Base-by-base conservation (phyloP, 1,140 invertebrate genomes). In the Gonatopus flavifemur region DNA sequence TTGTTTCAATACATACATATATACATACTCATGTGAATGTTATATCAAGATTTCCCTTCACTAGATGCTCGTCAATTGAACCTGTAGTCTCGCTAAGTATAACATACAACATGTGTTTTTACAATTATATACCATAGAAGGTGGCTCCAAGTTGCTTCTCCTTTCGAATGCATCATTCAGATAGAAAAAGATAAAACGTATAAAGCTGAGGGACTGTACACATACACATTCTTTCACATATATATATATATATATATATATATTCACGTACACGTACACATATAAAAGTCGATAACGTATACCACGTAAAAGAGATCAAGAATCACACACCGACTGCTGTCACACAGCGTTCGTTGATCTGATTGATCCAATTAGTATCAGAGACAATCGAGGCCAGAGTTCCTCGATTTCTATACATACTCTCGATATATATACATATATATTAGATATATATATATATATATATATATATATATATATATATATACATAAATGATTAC, bases 11-110 rank as follows among this genome's bases (percentile, higher is more conserved):
- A 28, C 12, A 28, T 6, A 28, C 6, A 6, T 6, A 28, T 28
- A 7, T 28, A 12, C 6, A 6, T 6, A 6, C 12, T 12, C 6
- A 33, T 49, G 49, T 46, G 41, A 40, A 41, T 13, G 6, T 3
- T 3, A 24, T 20, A 46, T 52, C 28, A 47, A 38, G 30, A 52
- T 19, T 44, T 45, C 52, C 49, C 53, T 55, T 52, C 37, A 41
- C 42, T 25, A 21, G 15, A 13, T 31, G n/a, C n/a, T n/a, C 35
- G 46, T 55, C 44, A 55, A 55, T 55, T 36, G 25, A 41, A n/a
- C n/a, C n/a, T n/a, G n/a, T n/a, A n/a, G n/a, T n/a, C n/a, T n/a
- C n/a, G n/a, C n/a, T n/a, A n/a, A n/a, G n/a, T n/a, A n/a, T n/a
- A n/a, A n/a, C n/a, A n/a, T n/a, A n/a, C n/a, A n/a, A n/a, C n/a